A percentile compares a stretch with the other conserved stretches of the same genome.
These are phyloP conservation scores for Apodemus speciosus DNA, from an alignment of 2,113 vertebrate species.

Conservation along the genomic window DNA sequence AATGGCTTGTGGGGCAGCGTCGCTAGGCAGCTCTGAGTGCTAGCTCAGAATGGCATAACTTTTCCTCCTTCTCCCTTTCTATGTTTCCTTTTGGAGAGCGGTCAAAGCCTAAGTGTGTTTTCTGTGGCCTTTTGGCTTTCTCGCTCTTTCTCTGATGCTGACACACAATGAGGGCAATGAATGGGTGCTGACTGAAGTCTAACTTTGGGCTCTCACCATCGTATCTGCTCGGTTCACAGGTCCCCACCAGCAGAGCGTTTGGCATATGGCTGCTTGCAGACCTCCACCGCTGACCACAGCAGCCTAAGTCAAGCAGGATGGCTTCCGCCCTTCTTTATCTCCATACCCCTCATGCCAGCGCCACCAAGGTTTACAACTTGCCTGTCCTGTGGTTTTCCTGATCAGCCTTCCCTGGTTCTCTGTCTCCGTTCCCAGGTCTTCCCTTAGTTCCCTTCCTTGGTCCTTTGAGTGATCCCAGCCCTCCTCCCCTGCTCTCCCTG, in stretches of 20 bases:
- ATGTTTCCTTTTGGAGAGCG: background rate
- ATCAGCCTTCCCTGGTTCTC: too few relatives aligned
- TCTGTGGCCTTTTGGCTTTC: background rate
- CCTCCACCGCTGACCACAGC: background rate
- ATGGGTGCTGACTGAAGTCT: background rate
- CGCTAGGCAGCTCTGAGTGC: background rate
- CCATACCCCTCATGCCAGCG: background rate
- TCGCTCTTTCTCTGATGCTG: background rate
- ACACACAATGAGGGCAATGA: background rate
- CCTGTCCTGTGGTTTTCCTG: background rate
- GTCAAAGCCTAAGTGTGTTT: background rate
- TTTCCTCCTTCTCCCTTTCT: background rate
- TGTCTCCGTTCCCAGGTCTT: background rate
- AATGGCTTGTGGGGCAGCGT: background rate
- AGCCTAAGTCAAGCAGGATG: background rate
- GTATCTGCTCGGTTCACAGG: background rate
- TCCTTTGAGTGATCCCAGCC: too few relatives aligned
- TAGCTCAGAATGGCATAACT: too few relatives aligned
- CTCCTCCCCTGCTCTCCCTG: too few relatives aligned
- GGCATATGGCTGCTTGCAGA: background rate
- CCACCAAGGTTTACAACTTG: background rate
- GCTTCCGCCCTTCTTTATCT: too few relatives aligned
- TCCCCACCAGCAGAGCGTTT: background rate
- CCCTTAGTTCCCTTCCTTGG: too few relatives aligned
- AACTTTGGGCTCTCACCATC: background rate